A percentile compares a stretch with the other conserved stretches of the same genome.
Evolutionary conservation across 2,888 invertebrate species (phyloP).

Genomic region (Minunthozetes semirufus): DNA sequence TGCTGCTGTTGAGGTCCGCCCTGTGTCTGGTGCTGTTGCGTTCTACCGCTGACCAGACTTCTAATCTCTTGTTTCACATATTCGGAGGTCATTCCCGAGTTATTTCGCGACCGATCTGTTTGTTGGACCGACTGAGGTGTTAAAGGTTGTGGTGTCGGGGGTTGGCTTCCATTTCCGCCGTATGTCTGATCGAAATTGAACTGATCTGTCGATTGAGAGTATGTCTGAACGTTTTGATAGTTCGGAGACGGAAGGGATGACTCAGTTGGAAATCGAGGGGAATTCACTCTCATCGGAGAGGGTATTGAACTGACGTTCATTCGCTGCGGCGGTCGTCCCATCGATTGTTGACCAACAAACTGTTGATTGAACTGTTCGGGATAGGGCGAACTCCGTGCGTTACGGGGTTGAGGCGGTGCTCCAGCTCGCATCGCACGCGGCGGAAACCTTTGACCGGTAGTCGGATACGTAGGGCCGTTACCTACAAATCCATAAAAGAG

Average conservation of each 20-base stretch:
- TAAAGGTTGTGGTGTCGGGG: neutral
- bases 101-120: neutral
- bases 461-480: neutral
- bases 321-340: conserved; percentile 14
- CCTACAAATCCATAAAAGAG: neutral
- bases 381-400: conserved; percentile 1
- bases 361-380: conserved; percentile 22
- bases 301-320: conserved; percentile 8
- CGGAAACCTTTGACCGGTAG: neutral
- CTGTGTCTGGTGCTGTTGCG: conserved; percentile 46
- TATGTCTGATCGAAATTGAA: conserved; percentile 19
- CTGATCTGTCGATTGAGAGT: conserved; percentile 7
- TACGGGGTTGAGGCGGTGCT: neutral
- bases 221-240: conserved; percentile 17
- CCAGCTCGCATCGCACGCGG: neutral
- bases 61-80: conserved; percentile 85
- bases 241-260: neutral
- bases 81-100: conserved; percentile 56
- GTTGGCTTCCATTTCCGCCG: neutral
- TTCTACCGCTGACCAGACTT: conserved; percentile 77
- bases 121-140: neutral
- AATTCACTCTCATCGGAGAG: conserved; percentile 32
- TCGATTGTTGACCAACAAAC: neutral
- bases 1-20: neutral
- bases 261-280: conserved; percentile 27